phyloP scores from a whole-genome alignment of 35 echinoderm and acorn worm genomes.

The Patiria miniata region DNA sequence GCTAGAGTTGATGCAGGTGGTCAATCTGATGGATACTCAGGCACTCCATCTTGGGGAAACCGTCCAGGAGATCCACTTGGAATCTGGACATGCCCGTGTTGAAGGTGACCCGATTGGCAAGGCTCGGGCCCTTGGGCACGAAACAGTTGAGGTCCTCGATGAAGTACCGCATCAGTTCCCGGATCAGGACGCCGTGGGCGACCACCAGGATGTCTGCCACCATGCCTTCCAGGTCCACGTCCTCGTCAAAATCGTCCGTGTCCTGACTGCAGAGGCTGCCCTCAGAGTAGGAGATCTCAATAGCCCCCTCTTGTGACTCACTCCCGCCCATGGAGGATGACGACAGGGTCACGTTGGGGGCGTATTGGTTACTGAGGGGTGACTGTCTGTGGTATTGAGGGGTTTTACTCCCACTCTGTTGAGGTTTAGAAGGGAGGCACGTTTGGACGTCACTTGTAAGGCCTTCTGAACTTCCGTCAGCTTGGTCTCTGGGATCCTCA shows the following conservation, averaged over 20 bases:
- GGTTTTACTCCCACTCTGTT: not conserved
- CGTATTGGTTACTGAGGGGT: not conserved
- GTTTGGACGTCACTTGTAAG: not conserved
- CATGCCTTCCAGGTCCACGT: not conserved
- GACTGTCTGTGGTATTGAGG: constrained; percentile 1
- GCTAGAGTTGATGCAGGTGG: constrained; percentile 29
- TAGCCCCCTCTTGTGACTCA: not conserved
- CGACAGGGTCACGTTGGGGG: constrained; percentile 14
- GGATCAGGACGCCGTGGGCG: constrained; percentile 35
- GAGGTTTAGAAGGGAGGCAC: not conserved
- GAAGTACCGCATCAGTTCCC: constrained; percentile 46
- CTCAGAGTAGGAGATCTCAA: not conserved
- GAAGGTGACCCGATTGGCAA: constrained; percentile 28
- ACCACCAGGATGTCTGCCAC: constrained; percentile 39
- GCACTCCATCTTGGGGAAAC: constrained; percentile 28
- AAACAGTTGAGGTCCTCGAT: constrained; percentile 49
- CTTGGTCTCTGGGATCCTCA: not conserved
- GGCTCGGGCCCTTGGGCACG: constrained; percentile 22
- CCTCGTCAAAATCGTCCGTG: not conserved
- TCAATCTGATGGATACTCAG: constrained; percentile 37
- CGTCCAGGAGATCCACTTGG: constrained; percentile 32
- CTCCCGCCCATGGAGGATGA: not conserved
- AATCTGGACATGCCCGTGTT: constrained; percentile 54
- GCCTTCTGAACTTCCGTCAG: not conserved
- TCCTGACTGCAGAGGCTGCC: constrained; percentile 10